These are phyloP conservation scores for Cerastoderma edule DNA, from an alignment of 2,888 invertebrate species.

Conservation along the genomic window DNA sequence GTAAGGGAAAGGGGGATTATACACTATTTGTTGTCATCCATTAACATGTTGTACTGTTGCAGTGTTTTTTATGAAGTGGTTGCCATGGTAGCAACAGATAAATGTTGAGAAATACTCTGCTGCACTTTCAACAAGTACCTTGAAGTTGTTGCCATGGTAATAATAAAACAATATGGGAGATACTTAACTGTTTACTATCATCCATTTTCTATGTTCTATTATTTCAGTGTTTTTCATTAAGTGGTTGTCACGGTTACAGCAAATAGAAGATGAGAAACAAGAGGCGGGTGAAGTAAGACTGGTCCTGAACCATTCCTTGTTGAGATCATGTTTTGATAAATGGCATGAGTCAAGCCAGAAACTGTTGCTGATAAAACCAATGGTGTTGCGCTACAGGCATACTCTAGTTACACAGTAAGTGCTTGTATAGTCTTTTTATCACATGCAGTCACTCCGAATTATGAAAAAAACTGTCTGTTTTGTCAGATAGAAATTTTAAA, in stretches of 20 bases:
- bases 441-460: neutral
- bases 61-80: no score
- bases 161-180: no score
- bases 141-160: no score
- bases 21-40: no score
- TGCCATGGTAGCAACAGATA: no score
- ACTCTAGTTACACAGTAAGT: constrained; percentile 51
- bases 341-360: constrained; percentile 67
- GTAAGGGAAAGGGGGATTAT: no score
- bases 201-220: no score
- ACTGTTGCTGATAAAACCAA: constrained; percentile 68
- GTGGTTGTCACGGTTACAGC: constrained; percentile 63
- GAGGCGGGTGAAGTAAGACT: constrained; percentile 64
- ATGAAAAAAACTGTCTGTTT: neutral
- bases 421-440: neutral
- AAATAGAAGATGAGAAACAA: constrained; percentile 64
- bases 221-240: constrained; percentile 68
- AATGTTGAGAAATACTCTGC: no score
- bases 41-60: no score
- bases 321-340: constrained; percentile 61
- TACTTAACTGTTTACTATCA: no score
- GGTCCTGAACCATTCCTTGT: constrained; percentile 61
- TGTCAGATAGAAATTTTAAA: neutral
- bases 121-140: no score
- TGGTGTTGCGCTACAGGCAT: constrained; percentile 62